phyloP scores from a whole-genome alignment of 2,113 vertebrate genomes.

The Nibea albiflora region DNA sequence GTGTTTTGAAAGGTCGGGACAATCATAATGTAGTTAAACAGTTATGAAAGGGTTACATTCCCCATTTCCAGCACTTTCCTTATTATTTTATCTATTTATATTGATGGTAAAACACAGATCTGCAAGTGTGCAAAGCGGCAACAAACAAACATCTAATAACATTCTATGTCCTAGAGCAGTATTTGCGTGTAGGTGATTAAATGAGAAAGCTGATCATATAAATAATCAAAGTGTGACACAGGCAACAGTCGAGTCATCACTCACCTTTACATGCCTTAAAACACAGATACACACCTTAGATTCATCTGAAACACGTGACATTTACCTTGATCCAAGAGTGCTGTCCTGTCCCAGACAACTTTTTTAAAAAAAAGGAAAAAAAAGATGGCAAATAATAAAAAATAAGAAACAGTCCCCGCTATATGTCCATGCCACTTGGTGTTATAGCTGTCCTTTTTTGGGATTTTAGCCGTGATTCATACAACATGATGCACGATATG shows the following conservation, averaged over 20 bases:
- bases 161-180: not conserved
- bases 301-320: not conserved
- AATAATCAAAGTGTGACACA: not conserved
- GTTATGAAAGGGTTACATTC: not conserved
- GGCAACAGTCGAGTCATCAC: not conserved
- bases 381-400: not conserved
- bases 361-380: too few relatives aligned
- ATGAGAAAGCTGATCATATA: not conserved
- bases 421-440: not conserved
- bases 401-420: not conserved
- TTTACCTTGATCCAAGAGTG: conserved; percentile 40
- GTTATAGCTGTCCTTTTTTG: not conserved
- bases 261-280: not conserved
- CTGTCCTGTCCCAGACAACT: not conserved
- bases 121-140: not conserved
- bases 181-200: not conserved
- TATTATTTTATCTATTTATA: not conserved
- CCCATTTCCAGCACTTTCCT: not conserved
- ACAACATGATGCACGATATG: not conserved
- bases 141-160: not conserved
- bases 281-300: not conserved
- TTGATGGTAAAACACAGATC: not conserved
- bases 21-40: not conserved
- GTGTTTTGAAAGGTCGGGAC: not conserved
- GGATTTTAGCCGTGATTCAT: not conserved